phyloP scores from a whole-genome alignment of 1,140 invertebrate genomes.

The Battus philenor region DNA sequence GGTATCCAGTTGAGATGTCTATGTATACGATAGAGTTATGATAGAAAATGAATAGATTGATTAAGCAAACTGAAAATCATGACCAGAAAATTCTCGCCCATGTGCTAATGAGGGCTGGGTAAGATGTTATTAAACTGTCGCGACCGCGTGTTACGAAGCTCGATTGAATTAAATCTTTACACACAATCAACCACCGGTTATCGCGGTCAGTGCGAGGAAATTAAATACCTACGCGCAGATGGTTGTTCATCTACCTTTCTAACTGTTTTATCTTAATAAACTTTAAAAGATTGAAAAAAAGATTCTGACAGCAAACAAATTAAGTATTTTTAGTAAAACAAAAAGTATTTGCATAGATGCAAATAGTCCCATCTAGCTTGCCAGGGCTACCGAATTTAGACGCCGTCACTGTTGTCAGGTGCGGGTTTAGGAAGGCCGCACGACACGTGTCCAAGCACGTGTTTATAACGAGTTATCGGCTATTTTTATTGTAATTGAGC shows the following conservation, averaged over 20 bases:
- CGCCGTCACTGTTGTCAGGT: conserved; percentile 3
- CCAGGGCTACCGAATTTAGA: conserved; percentile 10
- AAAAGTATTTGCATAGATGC: no score
- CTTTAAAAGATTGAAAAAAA: no score
- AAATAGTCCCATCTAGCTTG: no score
- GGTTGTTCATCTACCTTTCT: no score
- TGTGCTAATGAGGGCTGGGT: conserved; percentile 17
- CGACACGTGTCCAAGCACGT: conserved; percentile 9
- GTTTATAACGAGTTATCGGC: conserved; percentile 1
- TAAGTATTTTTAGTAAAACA: no score
- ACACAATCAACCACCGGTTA: conserved; percentile 49
- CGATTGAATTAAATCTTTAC: conserved; percentile 53
- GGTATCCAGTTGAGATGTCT: no score
- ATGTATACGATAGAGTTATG: no score
- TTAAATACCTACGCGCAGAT: conserved; percentile 52
- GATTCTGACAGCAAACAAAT: no score
- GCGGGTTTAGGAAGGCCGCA: background rate
- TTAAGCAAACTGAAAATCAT: no score
- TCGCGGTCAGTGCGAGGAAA: conserved; percentile 49
- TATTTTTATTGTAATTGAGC: conserved; percentile 14
- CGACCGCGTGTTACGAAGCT: conserved; percentile 39
- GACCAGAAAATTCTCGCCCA: conserved; percentile 16
- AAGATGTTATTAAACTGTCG: conserved; percentile 47
- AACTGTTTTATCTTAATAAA: no score
- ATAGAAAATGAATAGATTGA: no score